These are phyloP conservation scores for Notospermus geniculatus DNA, from an alignment of 1,140 invertebrate species.

Conservation along the genomic window DNA sequence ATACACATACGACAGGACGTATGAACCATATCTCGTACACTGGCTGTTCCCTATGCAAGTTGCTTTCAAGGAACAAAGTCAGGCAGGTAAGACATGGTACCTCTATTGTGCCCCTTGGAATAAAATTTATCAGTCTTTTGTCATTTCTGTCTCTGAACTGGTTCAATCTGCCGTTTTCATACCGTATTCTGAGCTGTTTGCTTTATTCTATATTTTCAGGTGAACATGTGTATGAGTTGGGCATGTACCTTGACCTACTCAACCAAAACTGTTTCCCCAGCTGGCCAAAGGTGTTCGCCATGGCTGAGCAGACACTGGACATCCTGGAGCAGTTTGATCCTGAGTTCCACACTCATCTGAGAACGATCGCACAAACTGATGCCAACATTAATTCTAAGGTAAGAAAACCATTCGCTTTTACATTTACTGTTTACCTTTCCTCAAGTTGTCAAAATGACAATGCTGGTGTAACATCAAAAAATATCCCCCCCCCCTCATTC, in stretches of 20 bases:
- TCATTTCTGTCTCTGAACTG: background rate
- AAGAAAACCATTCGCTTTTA: constrained; percentile 2
- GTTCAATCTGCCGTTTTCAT: background rate
- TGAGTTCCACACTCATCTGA: constrained; percentile 54
- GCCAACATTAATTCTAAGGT: constrained; percentile 55
- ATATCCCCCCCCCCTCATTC: background rate
- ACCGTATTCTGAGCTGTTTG: background rate
- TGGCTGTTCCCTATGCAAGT: constrained; percentile 57
- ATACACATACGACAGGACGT: constrained; percentile 53
- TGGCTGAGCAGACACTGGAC: constrained; percentile 52
- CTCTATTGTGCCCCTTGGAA: background rate
- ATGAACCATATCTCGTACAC: constrained; percentile 52
- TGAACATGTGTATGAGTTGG: constrained; percentile 53
- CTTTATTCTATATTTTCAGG: constrained; percentile 28
- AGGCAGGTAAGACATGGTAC: constrained; percentile 1
- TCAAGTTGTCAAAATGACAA: too few relatives aligned
- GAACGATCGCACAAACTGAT: constrained; percentile 44
- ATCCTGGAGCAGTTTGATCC: constrained; percentile 45
- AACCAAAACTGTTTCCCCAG: constrained; percentile 48
- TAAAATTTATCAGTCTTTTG: background rate
- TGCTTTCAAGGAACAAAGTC: constrained; percentile 34
- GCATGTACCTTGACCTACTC: constrained; percentile 56
- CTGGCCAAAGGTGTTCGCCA: constrained; percentile 52
- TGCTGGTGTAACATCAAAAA: too few relatives aligned
- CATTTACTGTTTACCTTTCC: too few relatives aligned